A percentile compares a stretch with the other conserved stretches of the same genome.
These are phyloP conservation scores for Australoheros facetus DNA, from an alignment of 2,797 vertebrate genomes.

Conservation along the genomic window DNA sequence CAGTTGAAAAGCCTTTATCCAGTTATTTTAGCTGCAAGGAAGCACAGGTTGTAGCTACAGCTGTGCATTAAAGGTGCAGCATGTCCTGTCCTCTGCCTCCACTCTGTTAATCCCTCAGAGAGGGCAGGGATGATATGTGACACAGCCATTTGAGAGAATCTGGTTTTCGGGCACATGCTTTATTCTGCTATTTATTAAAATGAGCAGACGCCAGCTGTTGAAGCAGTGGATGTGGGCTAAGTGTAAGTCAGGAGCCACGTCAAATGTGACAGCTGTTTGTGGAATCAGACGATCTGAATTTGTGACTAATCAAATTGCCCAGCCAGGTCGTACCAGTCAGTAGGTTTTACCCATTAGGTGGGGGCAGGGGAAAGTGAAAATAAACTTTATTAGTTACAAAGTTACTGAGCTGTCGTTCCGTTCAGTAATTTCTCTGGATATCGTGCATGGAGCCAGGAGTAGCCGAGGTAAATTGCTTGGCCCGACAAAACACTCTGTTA, in stretches of 20 bases:
- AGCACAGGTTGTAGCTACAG: neutral
- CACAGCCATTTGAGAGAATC: conserved; percentile 12
- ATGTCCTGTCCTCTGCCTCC: conserved; percentile 2
- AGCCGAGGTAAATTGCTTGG: neutral
- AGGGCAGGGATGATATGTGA: conserved; percentile 23
- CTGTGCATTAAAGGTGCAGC: conserved; percentile 10
- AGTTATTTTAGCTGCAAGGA: neutral
- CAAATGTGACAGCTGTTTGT: neutral
- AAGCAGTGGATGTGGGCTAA: neutral
- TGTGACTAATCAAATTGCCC: neutral
- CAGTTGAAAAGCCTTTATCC: neutral
- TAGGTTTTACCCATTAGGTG: neutral
- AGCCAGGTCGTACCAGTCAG: neutral
- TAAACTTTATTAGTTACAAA: neutral
- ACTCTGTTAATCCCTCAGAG: conserved; percentile 38
- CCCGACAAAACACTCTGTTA: neutral
- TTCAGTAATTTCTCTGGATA: neutral
- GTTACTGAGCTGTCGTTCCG: neutral
- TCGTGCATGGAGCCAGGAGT: neutral
- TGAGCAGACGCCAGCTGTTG: neutral
- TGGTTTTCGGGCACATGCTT: neutral
- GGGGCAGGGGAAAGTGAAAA: no score
- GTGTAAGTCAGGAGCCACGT: neutral
- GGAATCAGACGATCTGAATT: neutral
- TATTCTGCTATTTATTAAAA: conserved; percentile 7